These are phyloP conservation scores for Acanthoscelides obtectus DNA, from an alignment of 2,888 invertebrate species.

Conservation along the genomic window DNA sequence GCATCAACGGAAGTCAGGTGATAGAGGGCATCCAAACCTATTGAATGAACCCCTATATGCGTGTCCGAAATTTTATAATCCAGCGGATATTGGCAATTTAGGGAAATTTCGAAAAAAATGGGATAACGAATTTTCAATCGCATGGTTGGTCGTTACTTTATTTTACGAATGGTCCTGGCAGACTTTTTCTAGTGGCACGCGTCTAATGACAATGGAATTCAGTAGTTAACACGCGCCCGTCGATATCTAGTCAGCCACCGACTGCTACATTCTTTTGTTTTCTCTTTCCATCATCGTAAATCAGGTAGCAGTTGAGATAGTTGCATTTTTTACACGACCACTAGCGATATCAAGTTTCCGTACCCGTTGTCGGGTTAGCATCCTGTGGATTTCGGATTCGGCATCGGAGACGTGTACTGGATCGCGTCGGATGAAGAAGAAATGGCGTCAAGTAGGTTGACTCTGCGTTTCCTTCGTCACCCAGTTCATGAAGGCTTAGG, in stretches of 20 bases:
- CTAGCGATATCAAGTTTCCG: background rate
- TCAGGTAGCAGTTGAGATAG: background rate
- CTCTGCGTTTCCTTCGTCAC: too few relatives aligned
- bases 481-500: too few relatives aligned
- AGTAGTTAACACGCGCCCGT: constrained; percentile 16
- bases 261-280: background rate
- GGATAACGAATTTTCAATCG: too few relatives aligned
- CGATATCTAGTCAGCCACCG: constrained; percentile 6
- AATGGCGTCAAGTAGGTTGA: too few relatives aligned
- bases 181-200: constrained; percentile 18
- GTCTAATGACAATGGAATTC: constrained; percentile 22
- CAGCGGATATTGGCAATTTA: too few relatives aligned
- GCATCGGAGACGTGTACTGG: background rate
- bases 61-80: too few relatives aligned
- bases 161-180: background rate
- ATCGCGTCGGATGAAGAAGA: too few relatives aligned
- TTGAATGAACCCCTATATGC: too few relatives aligned
- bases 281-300: background rate
- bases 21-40: too few relatives aligned
- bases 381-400: background rate
- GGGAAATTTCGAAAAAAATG: too few relatives aligned
- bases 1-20: too few relatives aligned
- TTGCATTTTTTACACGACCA: background rate
- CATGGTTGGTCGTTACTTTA: too few relatives aligned
- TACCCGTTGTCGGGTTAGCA: background rate